A percentile compares a stretch with the other conserved stretches of the same genome.
Evolutionary conservation across 2,113 vertebrate genomes (phyloP).

Genomic region (Hucho hucho): DNA sequence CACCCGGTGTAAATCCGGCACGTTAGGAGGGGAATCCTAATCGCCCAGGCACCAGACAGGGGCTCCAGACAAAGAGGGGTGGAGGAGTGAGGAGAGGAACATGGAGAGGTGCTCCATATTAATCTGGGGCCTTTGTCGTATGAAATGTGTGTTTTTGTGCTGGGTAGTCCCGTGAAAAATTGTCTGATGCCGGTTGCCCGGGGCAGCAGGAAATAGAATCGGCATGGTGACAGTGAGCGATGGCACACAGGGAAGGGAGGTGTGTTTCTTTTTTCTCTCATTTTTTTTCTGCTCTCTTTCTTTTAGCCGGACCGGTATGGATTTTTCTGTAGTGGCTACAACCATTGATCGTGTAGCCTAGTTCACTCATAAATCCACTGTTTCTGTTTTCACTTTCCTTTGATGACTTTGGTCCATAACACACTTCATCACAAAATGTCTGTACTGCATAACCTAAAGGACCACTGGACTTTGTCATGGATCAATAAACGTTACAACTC

Average conservation of each 20-base stretch:
- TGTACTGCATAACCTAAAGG: too few species aligned
- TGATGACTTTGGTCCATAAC: neutral
- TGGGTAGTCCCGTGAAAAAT: constrained; percentile 36
- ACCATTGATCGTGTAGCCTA: constrained; percentile 1
- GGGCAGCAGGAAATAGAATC: constrained; percentile 16
- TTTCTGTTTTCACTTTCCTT: constrained; percentile 1
- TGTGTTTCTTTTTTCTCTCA: constrained; percentile 2
- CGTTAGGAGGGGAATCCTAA: constrained; percentile 33
- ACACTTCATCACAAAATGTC: too few species aligned
- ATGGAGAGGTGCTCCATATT: constrained; percentile 10
- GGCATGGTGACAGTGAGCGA: constrained; percentile 32
- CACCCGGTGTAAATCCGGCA: constrained; percentile 16
- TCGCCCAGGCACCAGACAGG: constrained; percentile 16
- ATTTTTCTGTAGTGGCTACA: constrained; percentile 10
- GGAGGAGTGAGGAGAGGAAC: constrained; percentile 18
- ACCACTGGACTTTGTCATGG: neutral
- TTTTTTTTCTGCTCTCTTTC: neutral
- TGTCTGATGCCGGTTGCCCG: constrained; percentile 26
- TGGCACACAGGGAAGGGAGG: neutral
- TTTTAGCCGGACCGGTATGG: constrained; percentile 17
- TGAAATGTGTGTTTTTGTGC: constrained; percentile 23
- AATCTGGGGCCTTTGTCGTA: constrained; percentile 25
- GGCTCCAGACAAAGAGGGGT: constrained; percentile 27
- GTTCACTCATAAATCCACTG: neutral
- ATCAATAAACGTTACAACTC: neutral